Evolutionary conservation across 2,888 invertebrate species (phyloP).

Genomic region (Sinodicranocentrus sp.): DNA sequence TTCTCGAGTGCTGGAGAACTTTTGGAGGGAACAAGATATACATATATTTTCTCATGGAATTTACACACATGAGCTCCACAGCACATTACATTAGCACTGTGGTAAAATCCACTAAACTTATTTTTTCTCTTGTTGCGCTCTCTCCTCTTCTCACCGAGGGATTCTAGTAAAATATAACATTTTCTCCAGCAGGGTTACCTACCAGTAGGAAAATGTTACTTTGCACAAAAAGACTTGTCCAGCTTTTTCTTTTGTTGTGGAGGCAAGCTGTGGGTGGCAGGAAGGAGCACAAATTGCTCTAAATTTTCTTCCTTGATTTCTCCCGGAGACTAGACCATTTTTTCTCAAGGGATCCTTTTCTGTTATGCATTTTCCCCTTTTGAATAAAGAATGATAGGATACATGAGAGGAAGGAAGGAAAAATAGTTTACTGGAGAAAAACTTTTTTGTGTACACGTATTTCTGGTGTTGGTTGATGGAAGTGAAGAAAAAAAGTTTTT

Average conservation of each 20-base stretch:
- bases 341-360: no score
- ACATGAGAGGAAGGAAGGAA: no score
- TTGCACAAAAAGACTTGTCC: neutral
- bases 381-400: no score
- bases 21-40: neutral
- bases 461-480: neutral
- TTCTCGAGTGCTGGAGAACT: neutral
- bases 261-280: neutral
- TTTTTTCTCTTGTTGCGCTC: neutral
- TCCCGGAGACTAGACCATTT: no score
- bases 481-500: conserved; percentile 7
- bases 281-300: neutral
- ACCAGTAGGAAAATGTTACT: no score
- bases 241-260: neutral
- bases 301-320: neutral
- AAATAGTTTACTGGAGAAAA: no score
- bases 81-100: neutral
- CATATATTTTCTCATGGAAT: neutral
- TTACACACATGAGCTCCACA: no score
- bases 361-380: no score
- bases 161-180: no score
- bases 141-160: neutral
- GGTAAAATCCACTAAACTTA: neutral
- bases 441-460: neutral
- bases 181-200: no score